Conservation (phyloP, 1,140 invertebrate genomes). For the Pseudachorutes palmiensis region DNA sequence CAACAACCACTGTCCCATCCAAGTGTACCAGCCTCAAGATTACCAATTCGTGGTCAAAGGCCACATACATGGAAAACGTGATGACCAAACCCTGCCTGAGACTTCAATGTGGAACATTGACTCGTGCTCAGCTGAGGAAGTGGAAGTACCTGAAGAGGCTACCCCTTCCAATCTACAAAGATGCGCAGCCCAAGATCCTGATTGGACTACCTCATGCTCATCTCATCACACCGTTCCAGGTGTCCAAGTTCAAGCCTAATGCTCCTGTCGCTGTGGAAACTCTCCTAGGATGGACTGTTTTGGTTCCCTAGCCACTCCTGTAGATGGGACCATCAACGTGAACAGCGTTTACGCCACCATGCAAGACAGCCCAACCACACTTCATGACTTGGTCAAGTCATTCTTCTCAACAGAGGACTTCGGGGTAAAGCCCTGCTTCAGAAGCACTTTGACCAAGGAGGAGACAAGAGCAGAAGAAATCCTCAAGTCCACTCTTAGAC, state of each 20-base stretch:
- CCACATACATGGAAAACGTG: not conserved
- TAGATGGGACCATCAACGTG: too few species aligned
- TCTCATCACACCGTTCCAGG: not conserved
- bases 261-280: not conserved
- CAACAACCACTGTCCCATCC: not conserved
- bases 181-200: not conserved
- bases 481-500: not conserved
- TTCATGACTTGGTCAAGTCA: not conserved
- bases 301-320: not conserved
- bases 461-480: not conserved
- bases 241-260: not conserved
- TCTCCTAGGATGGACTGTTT: not conserved
- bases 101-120: not conserved
- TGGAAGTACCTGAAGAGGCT: not conserved
- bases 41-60: not conserved
- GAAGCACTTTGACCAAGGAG: not conserved
- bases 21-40: not conserved
- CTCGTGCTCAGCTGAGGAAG: not conserved
- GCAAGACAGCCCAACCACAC: too few species aligned
- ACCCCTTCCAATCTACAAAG: not conserved
- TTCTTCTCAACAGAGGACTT: not conserved
- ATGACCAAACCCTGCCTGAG: not conserved
- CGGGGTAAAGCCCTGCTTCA: not conserved
- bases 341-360: too few species aligned
- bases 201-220: not conserved